Conservation (phyloP, 2,113 vertebrate genomes). For the Heteronetta atricapilla region DNA sequence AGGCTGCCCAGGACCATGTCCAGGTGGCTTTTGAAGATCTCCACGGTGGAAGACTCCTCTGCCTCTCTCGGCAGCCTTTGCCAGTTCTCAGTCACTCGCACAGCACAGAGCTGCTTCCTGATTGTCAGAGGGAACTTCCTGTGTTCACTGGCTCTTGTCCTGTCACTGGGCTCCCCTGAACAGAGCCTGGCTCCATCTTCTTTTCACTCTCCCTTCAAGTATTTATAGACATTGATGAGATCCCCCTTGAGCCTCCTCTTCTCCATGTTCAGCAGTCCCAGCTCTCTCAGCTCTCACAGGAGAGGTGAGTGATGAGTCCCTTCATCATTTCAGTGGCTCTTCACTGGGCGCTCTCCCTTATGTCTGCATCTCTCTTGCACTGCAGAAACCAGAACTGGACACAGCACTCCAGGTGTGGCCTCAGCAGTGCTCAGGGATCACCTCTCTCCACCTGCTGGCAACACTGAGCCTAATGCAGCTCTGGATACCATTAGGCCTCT, state of each 20-base stretch:
- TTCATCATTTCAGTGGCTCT: not conserved
- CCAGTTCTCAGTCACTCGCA: not conserved
- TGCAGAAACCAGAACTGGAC: not conserved
- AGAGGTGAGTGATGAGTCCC: not conserved
- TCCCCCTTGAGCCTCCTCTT: not conserved
- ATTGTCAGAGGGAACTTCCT: not conserved
- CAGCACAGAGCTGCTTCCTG: not conserved
- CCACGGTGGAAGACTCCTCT: not conserved
- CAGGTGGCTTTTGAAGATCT: not conserved
- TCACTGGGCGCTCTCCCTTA: not conserved
- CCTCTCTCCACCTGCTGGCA: not conserved
- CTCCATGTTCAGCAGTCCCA: not conserved
- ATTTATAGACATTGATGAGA: not conserved
- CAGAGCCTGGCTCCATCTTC: not conserved
- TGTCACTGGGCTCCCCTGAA: not conserved
- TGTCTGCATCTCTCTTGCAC: no score
- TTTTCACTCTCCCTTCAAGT: not conserved
- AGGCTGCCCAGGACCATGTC: rapidly evolving
- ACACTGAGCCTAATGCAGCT: not conserved
- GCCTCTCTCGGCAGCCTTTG: not conserved
- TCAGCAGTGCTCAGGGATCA: not conserved
- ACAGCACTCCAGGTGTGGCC: not conserved
- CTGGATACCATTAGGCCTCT: not conserved
- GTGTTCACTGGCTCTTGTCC: not conserved
- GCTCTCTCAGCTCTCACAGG: not conserved